Base-by-base conservation (phyloP, 35 echinoderm and acorn worm species). In the Eucidaris tribuloides region DNA sequence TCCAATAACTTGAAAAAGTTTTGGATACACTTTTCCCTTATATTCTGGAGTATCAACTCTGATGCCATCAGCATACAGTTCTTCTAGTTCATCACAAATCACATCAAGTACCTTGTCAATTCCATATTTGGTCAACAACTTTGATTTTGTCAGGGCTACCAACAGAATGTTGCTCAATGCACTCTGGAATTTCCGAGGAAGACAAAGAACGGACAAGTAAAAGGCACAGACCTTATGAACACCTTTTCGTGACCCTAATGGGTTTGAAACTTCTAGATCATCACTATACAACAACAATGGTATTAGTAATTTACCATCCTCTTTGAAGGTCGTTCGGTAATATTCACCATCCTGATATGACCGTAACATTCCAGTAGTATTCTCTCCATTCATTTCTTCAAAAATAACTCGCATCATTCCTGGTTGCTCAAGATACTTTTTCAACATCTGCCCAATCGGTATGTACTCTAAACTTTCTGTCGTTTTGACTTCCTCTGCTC, bases 1-100 rank as follows among this genome's bases (percentile, higher is more conserved):
- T 13, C 90, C 90, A 82, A 87, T 70, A 60, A 65, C 79, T 38
- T 92, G 90, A 50, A 92, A 78, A 44, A 92, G 78, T 38, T 40
- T 58, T 9, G 78, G 90, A 34, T 64, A 61, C 50, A 92, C 83
- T 29, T 30, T 1, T 60, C 83, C 90, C 42, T 57, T 49, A 82
- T 77, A 92, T 72, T 81, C 78, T 44, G 46, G 36, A 33, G 35
- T 43, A 61, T 90, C 80, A 78, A 92, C 33, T 35, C 45, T 2
- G 17, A 92, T 32, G 2, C 83, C 90, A 84, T 86, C 28, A 58
- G 30, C 25, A 36, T 81, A 43, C 45, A 82, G n/a, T 33, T 45
- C 49, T 57, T 92, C 57, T 17, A 92, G 42, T 46, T 86, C 90
- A 42, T 86, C 25, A 18, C 71, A 77, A 45, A 92, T 82, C 25